A percentile compares a stretch with the other conserved stretches of the same genome.
Conservation (phyloP, 2,113 vertebrate species). For the Rhinopithecus roxellana region DNA sequence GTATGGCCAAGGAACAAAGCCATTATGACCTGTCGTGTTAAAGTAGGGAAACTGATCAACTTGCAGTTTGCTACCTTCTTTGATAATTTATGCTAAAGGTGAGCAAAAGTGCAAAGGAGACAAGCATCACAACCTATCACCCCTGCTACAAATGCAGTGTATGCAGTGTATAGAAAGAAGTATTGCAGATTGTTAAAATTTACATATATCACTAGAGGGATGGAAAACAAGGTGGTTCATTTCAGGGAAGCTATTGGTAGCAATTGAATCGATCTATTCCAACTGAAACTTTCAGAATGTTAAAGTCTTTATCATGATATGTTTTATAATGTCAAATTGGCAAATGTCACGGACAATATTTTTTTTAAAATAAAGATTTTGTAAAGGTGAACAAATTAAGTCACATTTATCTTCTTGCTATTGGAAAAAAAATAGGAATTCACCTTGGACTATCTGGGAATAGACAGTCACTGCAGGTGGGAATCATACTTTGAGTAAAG, state of each 20-base stretch:
- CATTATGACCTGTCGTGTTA: conserved; percentile 76
- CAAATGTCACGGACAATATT: background rate
- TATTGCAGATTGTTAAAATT: conserved; percentile 52
- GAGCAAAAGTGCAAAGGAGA: conserved; percentile 70
- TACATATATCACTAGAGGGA: background rate
- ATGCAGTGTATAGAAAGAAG: background rate
- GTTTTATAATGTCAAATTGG: background rate
- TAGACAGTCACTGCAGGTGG: background rate
- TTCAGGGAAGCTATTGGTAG: conserved; percentile 8
- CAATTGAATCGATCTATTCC: background rate
- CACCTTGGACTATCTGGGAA: background rate
- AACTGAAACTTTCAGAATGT: background rate
- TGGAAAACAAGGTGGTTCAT: conserved; percentile 38
- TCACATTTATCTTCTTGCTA: background rate
- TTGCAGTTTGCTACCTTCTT: conserved; percentile 74
- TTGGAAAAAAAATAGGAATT: conserved; percentile 12
- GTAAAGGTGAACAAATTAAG: background rate
- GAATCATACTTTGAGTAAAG: background rate
- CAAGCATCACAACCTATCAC: background rate
- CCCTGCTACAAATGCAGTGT: background rate
- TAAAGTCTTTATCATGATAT: background rate
- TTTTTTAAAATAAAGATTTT: conserved; percentile 1
- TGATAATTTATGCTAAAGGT: conserved; percentile 79
- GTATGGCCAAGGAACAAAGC: conserved; percentile 77
- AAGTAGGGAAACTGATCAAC: conserved; percentile 76